These are phyloP conservation scores for Conger conger DNA, from an alignment of 2,113 vertebrate genomes.

Conservation along the genomic window DNA sequence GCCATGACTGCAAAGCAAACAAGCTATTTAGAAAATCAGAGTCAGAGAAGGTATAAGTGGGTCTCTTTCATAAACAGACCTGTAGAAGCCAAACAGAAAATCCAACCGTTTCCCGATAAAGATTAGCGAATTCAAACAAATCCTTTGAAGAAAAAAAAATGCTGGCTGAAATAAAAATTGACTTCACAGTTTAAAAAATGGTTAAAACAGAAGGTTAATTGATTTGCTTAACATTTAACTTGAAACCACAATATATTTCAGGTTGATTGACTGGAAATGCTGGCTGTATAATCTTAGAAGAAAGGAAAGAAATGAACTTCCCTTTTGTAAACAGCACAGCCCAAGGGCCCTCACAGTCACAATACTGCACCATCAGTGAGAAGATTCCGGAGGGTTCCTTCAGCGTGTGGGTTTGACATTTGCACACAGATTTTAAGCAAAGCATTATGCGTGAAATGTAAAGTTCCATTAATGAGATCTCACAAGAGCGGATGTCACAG, in stretches of 20 bases:
- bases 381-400: neutral
- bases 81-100: slow-evolving; percentile 20
- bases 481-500: neutral
- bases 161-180: slow-evolving; percentile 17
- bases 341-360: neutral
- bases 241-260: slow-evolving; percentile 16
- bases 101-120: neutral
- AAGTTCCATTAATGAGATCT: neutral
- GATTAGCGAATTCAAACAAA: slow-evolving; percentile 26
- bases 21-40: slow-evolving; percentile 23
- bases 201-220: slow-evolving; percentile 15
- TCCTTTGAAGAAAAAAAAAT: slow-evolving; percentile 7
- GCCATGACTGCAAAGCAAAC: slow-evolving; percentile 31
- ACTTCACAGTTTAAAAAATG: neutral
- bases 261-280: slow-evolving; percentile 12
- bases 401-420: neutral
- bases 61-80: slow-evolving; percentile 28
- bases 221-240: slow-evolving; percentile 16
- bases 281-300: neutral
- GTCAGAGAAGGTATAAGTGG: slow-evolving; percentile 19
- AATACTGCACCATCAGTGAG: neutral
- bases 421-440: neutral
- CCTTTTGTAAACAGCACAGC: neutral
- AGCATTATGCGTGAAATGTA: neutral
- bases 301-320: slow-evolving; percentile 21